Base-by-base conservation (phyloP, 1,140 invertebrate species). In the Colletes latitarsis region DNA sequence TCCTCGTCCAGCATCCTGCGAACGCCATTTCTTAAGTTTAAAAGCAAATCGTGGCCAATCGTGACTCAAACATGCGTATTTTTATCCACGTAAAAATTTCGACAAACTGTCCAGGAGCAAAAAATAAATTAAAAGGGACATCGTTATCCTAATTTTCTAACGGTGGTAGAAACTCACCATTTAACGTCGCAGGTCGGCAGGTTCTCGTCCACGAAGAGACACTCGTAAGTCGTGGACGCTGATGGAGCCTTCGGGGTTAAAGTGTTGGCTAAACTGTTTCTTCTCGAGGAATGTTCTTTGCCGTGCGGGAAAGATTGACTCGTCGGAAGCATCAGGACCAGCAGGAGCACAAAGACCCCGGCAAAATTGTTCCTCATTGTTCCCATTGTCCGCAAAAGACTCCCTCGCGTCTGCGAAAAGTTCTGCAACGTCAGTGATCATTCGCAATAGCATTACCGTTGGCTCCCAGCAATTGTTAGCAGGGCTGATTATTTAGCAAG, bases 281-380 rank as follows among this genome's bases (percentile, higher is more conserved):
- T 74, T 12, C 46, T 58, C 9, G 14, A 67, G 4, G 63, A 66
- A 67, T 39, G 41, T 41, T 41, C 62, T 39, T 57, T 19, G 41
- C 43, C 55, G 55, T 43, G 53, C 8, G 53, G 39, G 21, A 76
- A n/a, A 46, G 78, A 75, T 81, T 81, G 72, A 62, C 46, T 70
- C 39, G 66, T 64, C 58, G 68, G 46, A 17, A 46, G 69, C 58
- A 72, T 78, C 49, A 72, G 49, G 17, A 64, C 17, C 49, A 64
- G 46, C 49, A 64, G 46, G 0, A 63, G 68, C 76, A 78, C 57
- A 78, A 72, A 72, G 68, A 19, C 68, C 15, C 14, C 58, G 30
- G 46, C 49, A 39, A 78, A 72, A 72, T 78, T 63, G 76, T 71
- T 52, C 68, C 49, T 55, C 58, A 63, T 78, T 71, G 58, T 72